These are phyloP conservation scores for Falco berigora DNA, from an alignment of 2,797 vertebrate genomes.

Conservation along the genomic window DNA sequence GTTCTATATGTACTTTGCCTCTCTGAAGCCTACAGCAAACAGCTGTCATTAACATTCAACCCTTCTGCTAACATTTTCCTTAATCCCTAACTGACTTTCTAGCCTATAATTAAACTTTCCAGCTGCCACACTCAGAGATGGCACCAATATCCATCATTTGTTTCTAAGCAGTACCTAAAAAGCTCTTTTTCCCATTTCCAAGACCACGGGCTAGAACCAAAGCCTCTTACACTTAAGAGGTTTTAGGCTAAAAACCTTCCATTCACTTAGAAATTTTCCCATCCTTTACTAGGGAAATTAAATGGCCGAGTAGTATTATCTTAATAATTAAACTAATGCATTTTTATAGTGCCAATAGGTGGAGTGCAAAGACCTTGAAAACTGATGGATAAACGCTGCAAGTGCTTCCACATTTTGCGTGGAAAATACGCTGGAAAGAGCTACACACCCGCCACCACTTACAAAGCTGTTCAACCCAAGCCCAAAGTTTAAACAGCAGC, in stretches of 20 bases:
- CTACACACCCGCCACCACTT: not conserved
- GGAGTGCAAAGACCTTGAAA: not conserved
- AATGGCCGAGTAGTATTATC: not conserved
- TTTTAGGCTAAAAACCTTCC: not conserved
- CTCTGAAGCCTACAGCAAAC: conserved; percentile 59
- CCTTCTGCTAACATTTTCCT: conserved; percentile 65
- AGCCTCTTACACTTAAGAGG: not conserved
- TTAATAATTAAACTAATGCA: not conserved
- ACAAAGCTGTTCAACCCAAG: not conserved
- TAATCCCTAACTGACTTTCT: conserved; percentile 72
- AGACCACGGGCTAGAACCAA: not conserved
- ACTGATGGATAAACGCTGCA: not conserved
- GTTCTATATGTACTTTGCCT: conserved; percentile 19
- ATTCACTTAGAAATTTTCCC: not conserved
- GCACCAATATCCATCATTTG: not conserved
- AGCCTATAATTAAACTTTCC: conserved; percentile 77
- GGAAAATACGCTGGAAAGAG: not conserved
- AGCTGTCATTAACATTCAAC: conserved; percentile 70
- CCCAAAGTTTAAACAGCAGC: not conserved
- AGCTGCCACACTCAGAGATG: conserved; percentile 65
- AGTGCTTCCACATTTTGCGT: not conserved
- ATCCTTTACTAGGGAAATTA: not conserved
- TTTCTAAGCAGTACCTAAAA: conserved; percentile 17
- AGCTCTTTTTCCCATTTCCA: not conserved
- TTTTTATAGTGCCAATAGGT: not conserved